Conservation (phyloP, 2,797 vertebrate genomes). For the Ctenopoma multispine region DNA sequence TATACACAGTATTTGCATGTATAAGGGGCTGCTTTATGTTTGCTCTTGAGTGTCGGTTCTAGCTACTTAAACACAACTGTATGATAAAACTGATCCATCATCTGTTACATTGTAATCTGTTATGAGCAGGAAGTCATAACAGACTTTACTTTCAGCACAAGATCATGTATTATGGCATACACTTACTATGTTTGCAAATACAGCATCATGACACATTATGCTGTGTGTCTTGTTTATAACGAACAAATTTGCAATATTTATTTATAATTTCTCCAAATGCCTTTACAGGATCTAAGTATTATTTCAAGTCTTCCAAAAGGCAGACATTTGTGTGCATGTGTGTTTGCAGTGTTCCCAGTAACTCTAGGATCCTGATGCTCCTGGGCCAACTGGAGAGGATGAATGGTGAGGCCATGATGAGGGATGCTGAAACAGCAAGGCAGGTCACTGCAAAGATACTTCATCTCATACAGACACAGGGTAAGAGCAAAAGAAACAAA, state of each 20-base stretch:
- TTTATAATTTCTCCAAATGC: not conserved
- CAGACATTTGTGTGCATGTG: conserved; percentile 30
- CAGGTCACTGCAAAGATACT: conserved; percentile 94
- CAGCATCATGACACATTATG: not conserved
- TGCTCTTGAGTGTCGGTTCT: not conserved
- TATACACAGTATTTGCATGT: not conserved
- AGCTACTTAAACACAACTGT: not conserved
- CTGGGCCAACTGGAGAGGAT: conserved; percentile 94
- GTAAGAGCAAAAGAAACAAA: conserved; percentile 71
- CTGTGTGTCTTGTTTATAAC: not conserved
- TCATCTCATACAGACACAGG: conserved; percentile 97
- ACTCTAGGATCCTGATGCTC: conserved; percentile 89
- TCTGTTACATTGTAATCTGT: not conserved
- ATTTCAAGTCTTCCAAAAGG: not conserved
- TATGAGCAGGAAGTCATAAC: not conserved
- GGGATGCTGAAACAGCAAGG: conserved; percentile 87
- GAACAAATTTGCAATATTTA: not conserved
- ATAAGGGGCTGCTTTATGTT: conserved; percentile 12
- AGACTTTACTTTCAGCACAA: not conserved
- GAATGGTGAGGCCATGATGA: conserved; percentile 83
- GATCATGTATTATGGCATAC: not conserved
- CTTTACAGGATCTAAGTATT: not conserved
- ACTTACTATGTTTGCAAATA: conserved; percentile 1
- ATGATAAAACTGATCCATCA: conserved; percentile 6
- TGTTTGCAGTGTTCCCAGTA: conserved; percentile 85